Evolutionary conservation across 2,113 vertebrate species (phyloP), one percentile per base, ranked within the genome.

Genomic region (Psilopogon haemacephalus): DNA sequence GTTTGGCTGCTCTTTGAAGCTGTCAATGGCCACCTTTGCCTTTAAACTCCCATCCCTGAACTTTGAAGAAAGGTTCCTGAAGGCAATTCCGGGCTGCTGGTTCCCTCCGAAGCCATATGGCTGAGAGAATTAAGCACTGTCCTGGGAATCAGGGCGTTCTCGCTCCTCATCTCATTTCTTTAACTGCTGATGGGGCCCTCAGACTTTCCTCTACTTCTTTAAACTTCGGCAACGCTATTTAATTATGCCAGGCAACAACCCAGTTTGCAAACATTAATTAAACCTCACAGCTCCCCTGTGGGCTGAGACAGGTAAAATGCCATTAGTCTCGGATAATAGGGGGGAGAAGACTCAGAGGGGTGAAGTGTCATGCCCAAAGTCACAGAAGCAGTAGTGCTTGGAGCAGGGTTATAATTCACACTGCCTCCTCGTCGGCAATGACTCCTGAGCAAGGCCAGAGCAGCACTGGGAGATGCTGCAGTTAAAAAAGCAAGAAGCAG

Each of bases 201-300:
- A 92, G 91, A 94, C 84, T 94, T 95, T 78, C n/a, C n/a, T n/a
- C 87, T 90, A 92, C 80, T 97, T 91, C 87, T 91, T 94, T 94
- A 96, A 95, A 89, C 91, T 97, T 97, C 93, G 86, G 86, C 94
- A 96, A 93, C 60, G 74, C 88, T 89, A 93, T 96, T 95, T 95
- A 94, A 95, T 97, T 96, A 95, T 96, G 94, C 95, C 84, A 94
- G 90, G 80, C 94, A 96, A 96, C 89, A 95, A 90, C 86, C 69
- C 78, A 86, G 89, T 97, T 94, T 96, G 87, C 93, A 97, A 95
- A 96, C 93, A 95, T 95, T 94, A 97, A 95, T 95, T 96, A 97
- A 95, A 86, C 91, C 72, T 94, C 73, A 95, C 95, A 94, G 94
- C 85, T 96, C 93, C 93, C 91, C 58, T 94, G 93, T 93, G 94